Evolutionary conservation across 2,113 vertebrate genomes (phyloP).

Genomic region (Larimichthys polyactis): DNA sequence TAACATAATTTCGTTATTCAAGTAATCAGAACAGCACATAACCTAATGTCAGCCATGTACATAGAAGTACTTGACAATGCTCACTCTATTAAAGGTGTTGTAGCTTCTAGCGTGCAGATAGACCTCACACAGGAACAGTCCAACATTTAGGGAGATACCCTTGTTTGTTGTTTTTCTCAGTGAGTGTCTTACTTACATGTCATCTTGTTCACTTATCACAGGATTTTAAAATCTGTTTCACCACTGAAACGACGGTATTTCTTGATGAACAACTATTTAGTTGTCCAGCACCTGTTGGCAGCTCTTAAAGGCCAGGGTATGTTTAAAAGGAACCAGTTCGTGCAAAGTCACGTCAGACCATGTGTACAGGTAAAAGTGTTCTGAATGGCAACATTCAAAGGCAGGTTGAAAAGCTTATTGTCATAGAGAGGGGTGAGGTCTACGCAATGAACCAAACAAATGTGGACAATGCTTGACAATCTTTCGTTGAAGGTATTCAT

Average conservation of each 20-base stretch:
- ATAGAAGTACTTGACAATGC: neutral
- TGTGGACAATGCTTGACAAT: neutral
- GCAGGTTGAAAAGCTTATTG: neutral
- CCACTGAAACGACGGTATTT: too few relatives aligned
- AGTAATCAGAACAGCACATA: conserved; percentile 1
- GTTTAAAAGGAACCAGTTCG: neutral
- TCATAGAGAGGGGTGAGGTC: neutral
- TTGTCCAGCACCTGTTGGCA: neutral
- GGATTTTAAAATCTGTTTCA: neutral
- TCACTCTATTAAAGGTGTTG: neutral
- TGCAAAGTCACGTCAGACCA: neutral
- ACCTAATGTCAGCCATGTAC: neutral
- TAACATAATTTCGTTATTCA: conserved; percentile 15
- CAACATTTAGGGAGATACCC: conserved; percentile 25
- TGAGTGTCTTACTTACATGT: neutral
- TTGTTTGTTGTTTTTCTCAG: conserved; percentile 11
- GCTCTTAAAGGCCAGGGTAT: neutral
- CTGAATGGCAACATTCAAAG: neutral
- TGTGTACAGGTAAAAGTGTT: neutral
- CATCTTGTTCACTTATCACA: neutral
- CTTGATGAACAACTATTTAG: neutral
- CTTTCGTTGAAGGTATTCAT: neutral
- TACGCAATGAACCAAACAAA: neutral
- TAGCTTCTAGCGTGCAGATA: conserved; percentile 4
- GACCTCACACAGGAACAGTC: conserved; percentile 1